A percentile compares a stretch with the other conserved stretches of the same genome.
Conservation (phyloP, 2,888 invertebrate genomes). For the Synanthedon andrenaeformis region DNA sequence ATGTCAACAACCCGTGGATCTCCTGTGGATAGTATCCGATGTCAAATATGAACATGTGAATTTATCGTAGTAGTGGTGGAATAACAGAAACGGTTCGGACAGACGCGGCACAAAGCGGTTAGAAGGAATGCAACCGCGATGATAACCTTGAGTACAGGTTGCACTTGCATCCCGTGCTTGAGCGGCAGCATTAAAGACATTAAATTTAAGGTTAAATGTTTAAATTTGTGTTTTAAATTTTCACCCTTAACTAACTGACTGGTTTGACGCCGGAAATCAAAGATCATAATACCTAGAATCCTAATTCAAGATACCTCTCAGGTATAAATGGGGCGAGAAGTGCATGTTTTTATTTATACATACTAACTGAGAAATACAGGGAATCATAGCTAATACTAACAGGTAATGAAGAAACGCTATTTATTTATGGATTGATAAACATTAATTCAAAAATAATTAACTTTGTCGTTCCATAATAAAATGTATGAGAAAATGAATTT, state of each 20-base stretch:
- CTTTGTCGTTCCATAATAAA: no score
- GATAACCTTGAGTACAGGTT: conserved; percentile 27
- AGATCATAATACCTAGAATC: no score
- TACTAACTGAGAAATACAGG: not conserved
- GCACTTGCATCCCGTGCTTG: conserved; percentile 1
- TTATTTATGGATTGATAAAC: no score
- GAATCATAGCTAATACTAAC: no score
- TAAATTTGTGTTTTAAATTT: no score
- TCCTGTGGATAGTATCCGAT: not conserved
- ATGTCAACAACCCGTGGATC: not conserved
- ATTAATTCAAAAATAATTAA: no score
- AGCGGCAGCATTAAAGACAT: conserved; percentile 2
- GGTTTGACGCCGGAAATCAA: no score
- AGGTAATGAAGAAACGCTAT: no score
- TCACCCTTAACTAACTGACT: no score
- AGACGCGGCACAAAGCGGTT: conserved; percentile 12
- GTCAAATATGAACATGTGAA: not conserved
- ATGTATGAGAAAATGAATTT: no score
- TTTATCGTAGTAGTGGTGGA: not conserved
- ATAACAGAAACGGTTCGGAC: conserved; percentile 3
- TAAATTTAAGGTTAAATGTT: not conserved
- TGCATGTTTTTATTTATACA: not conserved
- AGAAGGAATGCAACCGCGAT: conserved; percentile 19
- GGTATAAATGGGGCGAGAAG: not conserved
- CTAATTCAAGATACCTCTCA: no score